A percentile compares a stretch with the other conserved stretches of the same genome.
These are phyloP conservation scores for Dione vanillae DNA, from an alignment of 2,888 invertebrate species.

Conservation along the genomic window DNA sequence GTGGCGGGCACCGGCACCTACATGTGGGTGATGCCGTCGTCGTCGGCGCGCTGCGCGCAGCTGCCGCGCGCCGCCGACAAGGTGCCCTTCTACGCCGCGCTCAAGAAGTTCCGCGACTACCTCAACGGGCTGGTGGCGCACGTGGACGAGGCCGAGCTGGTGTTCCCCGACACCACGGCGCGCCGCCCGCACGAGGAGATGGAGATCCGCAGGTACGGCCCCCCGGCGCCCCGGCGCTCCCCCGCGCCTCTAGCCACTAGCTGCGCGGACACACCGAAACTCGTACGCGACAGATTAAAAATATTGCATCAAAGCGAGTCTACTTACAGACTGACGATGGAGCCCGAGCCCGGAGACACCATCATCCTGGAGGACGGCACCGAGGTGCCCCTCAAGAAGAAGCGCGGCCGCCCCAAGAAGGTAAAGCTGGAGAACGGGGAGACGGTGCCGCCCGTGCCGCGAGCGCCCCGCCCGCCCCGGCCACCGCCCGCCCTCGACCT, in stretches of 20 bases:
- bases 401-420: slow-evolving; percentile 95
- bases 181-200: slow-evolving; percentile 82
- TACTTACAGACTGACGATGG: slow-evolving; percentile 77
- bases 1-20: slow-evolving; percentile 97
- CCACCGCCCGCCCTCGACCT: slow-evolving; percentile 60
- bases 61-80: slow-evolving; percentile 98
- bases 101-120: slow-evolving; percentile 97
- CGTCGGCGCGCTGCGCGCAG: slow-evolving; percentile 98
- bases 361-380: slow-evolving; percentile 86
- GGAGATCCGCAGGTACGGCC: slow-evolving; percentile 76
- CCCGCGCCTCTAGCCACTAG: too few relatives aligned
- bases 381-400: slow-evolving; percentile 91
- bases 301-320: slow-evolving; percentile 53
- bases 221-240: too few relatives aligned
- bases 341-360: slow-evolving; percentile 81
- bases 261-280: slow-evolving; percentile 27
- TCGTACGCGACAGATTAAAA: slow-evolving; percentile 58
- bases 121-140: slow-evolving; percentile 93
- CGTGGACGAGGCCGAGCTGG: slow-evolving; percentile 94
- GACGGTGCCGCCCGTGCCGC: slow-evolving; percentile 83
- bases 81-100: slow-evolving; percentile 97
- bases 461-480: slow-evolving; percentile 76
- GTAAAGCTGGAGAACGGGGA: slow-evolving; percentile 87
- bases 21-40: slow-evolving; percentile 99
- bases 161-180: slow-evolving; percentile 86